Base-by-base conservation (phyloP, 1,140 invertebrate genomes). In the Apis laboriosa region DNA sequence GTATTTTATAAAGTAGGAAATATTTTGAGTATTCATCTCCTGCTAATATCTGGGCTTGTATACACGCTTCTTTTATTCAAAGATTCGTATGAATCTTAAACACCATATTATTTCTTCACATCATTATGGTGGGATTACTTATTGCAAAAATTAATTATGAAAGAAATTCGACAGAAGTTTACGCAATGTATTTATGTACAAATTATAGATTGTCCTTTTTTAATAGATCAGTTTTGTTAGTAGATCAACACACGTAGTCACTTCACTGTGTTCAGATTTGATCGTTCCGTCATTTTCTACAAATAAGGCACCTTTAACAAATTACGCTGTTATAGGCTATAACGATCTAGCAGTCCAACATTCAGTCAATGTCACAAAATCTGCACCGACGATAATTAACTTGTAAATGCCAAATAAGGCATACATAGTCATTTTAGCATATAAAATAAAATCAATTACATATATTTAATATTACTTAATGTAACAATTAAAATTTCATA, bases 291-390 rank as follows among this genome's bases (percentile, higher is more conserved):
- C 85, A 82, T 89, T 86, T 89, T 90, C 90, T 92, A 92, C 89
- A 91, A 92, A 93, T 94, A 94, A 94, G 94, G 94, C 94, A 94
- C 93, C 94, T 92, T 94, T 91, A 93, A 94, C 93, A 93, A 94
- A 94, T 94, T 93, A 93, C 89, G 87, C 90, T 86, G 86, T 89
- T 89, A 90, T 87, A 90, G 86, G 87, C 86, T 89, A 89, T 81
- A 86, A 87, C 86, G 90, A 90, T 90, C 86, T 90, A 87, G 86
- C 86, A 91, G 88, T 90, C 64, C 84, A 84, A 89, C 89, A 83
- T 83, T 90, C 86, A 90, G 84, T 90, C 88, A 88, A 88, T 83
- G 85, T 84, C 81, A 83, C 75, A 67, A 85, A 83, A 63, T 89
- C 88, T 90, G 88, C 88, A 86, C 87, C 86, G 66, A 85, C 84